Percentiles rank a stretch among this genome's conserved stretches.
phyloP scores from a whole-genome alignment of 1,140 invertebrate genomes.

The Subanguina moxae region DNA sequence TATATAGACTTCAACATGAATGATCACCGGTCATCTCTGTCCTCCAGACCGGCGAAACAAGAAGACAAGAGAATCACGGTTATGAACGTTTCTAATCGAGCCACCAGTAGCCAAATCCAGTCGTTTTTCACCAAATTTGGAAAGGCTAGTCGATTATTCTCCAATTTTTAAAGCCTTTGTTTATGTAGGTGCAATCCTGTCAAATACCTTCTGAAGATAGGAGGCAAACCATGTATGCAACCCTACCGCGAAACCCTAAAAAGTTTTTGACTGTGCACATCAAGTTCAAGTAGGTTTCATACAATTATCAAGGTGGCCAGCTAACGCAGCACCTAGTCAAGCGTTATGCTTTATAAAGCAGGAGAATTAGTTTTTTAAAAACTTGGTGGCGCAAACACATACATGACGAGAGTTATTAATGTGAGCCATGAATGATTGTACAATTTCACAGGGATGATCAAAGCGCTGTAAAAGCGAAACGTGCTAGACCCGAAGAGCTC shows the following conservation, averaged over 20 bases:
- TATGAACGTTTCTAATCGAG: slow-evolving; percentile 49
- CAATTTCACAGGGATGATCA: slow-evolving; percentile 39
- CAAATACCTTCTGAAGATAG: slow-evolving; percentile 50
- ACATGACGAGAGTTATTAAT: background rate
- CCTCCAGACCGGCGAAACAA: slow-evolving; percentile 24
- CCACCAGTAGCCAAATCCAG: slow-evolving; percentile 51
- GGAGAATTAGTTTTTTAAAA: slow-evolving; percentile 6
- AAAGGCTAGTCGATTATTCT: slow-evolving; percentile 40
- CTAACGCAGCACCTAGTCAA: no score
- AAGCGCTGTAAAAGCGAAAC: slow-evolving; percentile 39
- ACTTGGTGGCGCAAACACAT: no score
- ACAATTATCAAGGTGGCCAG: no score
- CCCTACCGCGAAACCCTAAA: slow-evolving; percentile 46
- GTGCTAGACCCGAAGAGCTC: slow-evolving; percentile 51
- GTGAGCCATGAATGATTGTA: no score
- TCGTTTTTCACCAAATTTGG: slow-evolving; percentile 59
- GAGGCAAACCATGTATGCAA: slow-evolving; percentile 51
- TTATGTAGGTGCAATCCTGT: slow-evolving; percentile 42
- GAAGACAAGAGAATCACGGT: slow-evolving; percentile 54
- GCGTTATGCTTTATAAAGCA: no score
- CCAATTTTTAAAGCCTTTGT: slow-evolving; percentile 3
- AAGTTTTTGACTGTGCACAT: slow-evolving; percentile 45
- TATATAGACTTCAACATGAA: slow-evolving; percentile 38
- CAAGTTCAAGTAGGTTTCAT: slow-evolving; percentile 54
- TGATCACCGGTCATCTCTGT: slow-evolving; percentile 29